A percentile compares a stretch with the other conserved stretches of the same genome.
phyloP scores from a whole-genome alignment of 2,113 vertebrate genomes.

The Salvelinus alpinus region DNA sequence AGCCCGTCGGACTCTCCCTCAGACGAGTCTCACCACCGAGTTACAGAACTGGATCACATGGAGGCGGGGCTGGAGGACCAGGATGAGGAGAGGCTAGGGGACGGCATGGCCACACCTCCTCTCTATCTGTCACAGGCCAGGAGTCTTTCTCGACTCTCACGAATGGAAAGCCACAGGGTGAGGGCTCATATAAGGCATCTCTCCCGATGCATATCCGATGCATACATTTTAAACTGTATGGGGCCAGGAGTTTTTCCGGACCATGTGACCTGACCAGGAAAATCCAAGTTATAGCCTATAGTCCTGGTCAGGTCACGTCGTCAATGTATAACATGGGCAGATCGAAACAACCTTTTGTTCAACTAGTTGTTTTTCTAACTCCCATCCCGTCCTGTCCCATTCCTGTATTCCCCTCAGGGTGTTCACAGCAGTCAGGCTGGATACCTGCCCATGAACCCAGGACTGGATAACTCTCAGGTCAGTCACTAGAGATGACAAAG shows the following conservation, averaged over 20 bases:
- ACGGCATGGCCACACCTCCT: slow-evolving; percentile 50
- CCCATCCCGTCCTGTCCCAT: not conserved
- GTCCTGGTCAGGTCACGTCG: no score
- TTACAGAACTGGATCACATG: slow-evolving; percentile 79
- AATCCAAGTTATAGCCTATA: no score
- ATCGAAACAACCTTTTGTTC: no score
- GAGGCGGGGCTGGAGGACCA: slow-evolving; percentile 77
- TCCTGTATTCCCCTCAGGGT: slow-evolving; percentile 60
- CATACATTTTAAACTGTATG: not conserved
- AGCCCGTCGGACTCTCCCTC: slow-evolving; percentile 56
- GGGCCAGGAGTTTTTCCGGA: not conserved
- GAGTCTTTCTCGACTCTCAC: slow-evolving; percentile 61
- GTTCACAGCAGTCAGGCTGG: slow-evolving; percentile 73
- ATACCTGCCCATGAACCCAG: slow-evolving; percentile 89
- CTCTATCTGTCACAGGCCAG: slow-evolving; percentile 60
- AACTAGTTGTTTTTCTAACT: not conserved
- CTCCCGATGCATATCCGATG: not conserved
- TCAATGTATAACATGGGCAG: no score
- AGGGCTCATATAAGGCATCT: slow-evolving; percentile 30
- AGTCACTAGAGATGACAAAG: slow-evolving; percentile 1
- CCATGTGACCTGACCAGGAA: no score
- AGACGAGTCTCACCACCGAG: slow-evolving; percentile 75
- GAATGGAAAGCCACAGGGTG: slow-evolving; percentile 67
- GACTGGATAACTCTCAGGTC: slow-evolving; percentile 77
- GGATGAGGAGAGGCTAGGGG: slow-evolving; percentile 58